Conservation (phyloP, 2,797 vertebrate species). For the Limosa lapponica region DNA sequence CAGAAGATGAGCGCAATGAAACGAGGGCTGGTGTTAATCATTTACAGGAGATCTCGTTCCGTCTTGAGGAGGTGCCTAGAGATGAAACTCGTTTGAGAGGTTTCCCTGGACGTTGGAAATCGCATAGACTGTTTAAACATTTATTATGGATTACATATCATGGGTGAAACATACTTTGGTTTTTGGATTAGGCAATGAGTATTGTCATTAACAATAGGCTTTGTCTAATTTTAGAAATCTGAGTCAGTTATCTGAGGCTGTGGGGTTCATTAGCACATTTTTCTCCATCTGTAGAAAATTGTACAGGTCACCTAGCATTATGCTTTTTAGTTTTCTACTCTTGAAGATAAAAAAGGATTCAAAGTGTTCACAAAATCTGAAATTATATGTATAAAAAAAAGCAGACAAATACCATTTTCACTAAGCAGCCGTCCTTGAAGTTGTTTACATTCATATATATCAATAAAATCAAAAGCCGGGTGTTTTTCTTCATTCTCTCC, state of each 20-base stretch:
- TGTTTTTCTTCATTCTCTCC: conserved; percentile 42
- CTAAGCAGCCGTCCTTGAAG: not conserved
- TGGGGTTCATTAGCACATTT: not conserved
- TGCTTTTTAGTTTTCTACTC: not conserved
- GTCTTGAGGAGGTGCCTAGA: not conserved
- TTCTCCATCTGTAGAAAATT: not conserved
- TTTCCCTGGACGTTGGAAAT: conserved; percentile 4
- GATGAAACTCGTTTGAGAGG: not conserved
- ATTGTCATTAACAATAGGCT: not conserved
- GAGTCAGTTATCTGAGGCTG: not conserved
- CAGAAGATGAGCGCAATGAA: not conserved
- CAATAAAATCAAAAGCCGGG: conserved; percentile 54
- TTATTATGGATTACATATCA: not conserved
- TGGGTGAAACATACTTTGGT: not conserved
- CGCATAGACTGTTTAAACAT: not conserved
- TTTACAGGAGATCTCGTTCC: conserved; percentile 27
- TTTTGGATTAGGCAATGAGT: not conserved
- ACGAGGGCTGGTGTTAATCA: conserved; percentile 1
- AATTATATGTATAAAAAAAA: not conserved
- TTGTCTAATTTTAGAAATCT: conserved; percentile 1
- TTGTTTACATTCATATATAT: conserved; percentile 41
- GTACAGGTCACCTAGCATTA: not conserved
- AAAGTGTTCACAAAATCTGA: not conserved
- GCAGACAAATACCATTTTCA: not conserved
- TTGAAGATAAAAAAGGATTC: not conserved